These are phyloP conservation scores for Garra rufa DNA, from an alignment of 2,113 vertebrate species.

Conservation along the genomic window DNA sequence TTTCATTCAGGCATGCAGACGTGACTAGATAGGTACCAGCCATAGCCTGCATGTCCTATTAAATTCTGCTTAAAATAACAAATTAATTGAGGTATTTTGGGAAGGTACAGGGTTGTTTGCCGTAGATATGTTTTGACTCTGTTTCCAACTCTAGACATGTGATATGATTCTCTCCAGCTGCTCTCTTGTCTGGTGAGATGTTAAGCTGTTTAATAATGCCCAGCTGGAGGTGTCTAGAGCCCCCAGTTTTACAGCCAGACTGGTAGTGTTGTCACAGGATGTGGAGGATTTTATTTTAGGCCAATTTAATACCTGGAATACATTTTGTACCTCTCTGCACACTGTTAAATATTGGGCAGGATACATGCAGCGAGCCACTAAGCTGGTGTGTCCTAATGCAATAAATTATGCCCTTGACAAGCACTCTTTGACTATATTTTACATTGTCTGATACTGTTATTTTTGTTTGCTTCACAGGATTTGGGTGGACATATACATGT, in stretches of 20 bases:
- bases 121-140: slow-evolving; percentile 48
- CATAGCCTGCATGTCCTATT: background rate
- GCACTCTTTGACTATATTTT: slow-evolving; percentile 14
- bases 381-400: slow-evolving; percentile 31
- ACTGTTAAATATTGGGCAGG: slow-evolving; percentile 26
- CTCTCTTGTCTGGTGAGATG: slow-evolving; percentile 39
- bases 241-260: slow-evolving; percentile 47
- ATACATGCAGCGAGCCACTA: background rate
- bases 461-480: slow-evolving; percentile 8
- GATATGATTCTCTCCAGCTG: slow-evolving; percentile 51
- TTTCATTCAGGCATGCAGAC: slow-evolving; percentile 20
- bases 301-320: slow-evolving; percentile 53
- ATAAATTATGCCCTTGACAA: slow-evolving; percentile 27
- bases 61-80: slow-evolving; percentile 11
- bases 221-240: slow-evolving; percentile 48
- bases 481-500: background rate
- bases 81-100: background rate
- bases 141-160: slow-evolving; percentile 41
- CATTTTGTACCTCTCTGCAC: slow-evolving; percentile 48
- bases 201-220: slow-evolving; percentile 56
- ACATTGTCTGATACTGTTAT: background rate
- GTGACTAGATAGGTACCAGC: background rate
- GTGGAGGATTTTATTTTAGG: slow-evolving; percentile 28
- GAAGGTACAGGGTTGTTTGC: slow-evolving; percentile 35
- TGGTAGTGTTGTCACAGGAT: slow-evolving; percentile 5